Evolutionary conservation across 2,797 vertebrate genomes (phyloP), one percentile per base, ranked within the genome.

Genomic region (Oophaga sylvatica): DNA sequence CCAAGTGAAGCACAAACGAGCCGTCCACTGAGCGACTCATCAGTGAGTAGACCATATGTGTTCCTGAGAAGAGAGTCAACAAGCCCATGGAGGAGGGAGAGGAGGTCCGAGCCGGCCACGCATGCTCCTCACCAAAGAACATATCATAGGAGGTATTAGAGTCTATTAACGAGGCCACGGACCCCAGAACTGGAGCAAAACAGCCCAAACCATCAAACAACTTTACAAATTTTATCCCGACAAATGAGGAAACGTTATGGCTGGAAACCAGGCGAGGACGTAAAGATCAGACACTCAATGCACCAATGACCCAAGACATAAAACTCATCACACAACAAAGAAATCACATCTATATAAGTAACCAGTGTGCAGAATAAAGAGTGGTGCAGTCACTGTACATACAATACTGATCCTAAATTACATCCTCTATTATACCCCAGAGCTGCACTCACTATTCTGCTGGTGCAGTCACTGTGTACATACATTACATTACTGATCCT

Each of bases 1-100:
- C 90, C 88, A 92, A 93, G 90, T 79, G 91, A 95, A 90, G 92
- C 94, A 80, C 95, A 91, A 94, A 92, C 85, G 84, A 91, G 91
- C 93, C 93, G 94, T 92, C 17, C 85, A 78, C 88, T 90, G 88
- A 90, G 87, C 35, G 59, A 81, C n/a, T 31, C 60, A 22, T 31
- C 31, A 75, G 60, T 67, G 59, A 45, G 62, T 62, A 82, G 63
- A 86, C 85, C 83, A 89, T 89, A 89, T 86, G 84, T 84, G 84
- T 68, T 89, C 87, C 62, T 17, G 83, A 88, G 77, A 81, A 75
- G 56, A 79, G 41, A 86, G 83, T 89, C 83, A 85, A 62, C 59
- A 85, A 80, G 16, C 70, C 76, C 87, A 77, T 60, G 1, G 73
- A 67, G 79, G 57, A n/a, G 73, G 45, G 48, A 29, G 62, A 59